These are phyloP conservation scores for Tupaia tana DNA, from an alignment of 2,113 vertebrate species.

Conservation along the genomic window DNA sequence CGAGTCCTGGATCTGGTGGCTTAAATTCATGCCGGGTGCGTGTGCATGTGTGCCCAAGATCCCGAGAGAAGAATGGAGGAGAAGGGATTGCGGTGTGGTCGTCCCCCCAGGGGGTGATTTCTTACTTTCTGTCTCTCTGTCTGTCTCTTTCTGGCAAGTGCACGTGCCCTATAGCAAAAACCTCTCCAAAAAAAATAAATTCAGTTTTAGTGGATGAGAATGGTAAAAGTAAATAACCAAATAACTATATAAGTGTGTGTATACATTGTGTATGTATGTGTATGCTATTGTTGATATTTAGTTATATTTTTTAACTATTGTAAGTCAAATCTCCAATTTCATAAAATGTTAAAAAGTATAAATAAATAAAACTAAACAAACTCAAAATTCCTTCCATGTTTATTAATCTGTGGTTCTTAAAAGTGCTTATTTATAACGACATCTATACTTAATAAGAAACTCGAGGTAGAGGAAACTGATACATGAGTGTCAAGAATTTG, in stretches of 20 bases:
- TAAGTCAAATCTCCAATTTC: not conserved
- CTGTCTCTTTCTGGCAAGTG: too few species aligned
- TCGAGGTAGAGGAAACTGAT: not conserved
- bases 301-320: not conserved
- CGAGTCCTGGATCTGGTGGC: too few species aligned
- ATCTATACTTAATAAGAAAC: not conserved
- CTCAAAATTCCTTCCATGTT: not conserved
- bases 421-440: not conserved
- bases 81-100: too few species aligned
- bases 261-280: too few species aligned
- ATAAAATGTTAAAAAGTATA: not conserved
- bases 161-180: too few species aligned
- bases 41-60: too few species aligned
- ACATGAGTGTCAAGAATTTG: constrained; percentile 1
- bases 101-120: too few species aligned
- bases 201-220: not conserved
- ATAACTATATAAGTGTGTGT: too few species aligned
- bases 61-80: too few species aligned
- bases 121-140: too few species aligned
- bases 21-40: too few species aligned
- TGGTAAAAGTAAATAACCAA: not conserved
- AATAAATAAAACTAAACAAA: constrained; percentile 34
- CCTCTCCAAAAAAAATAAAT: not conserved
- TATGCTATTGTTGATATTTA: not conserved
- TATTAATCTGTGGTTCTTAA: not conserved